These are phyloP conservation scores for Smutsia gigantea DNA, from an alignment of 2,797 vertebrate genomes.

Conservation along the genomic window DNA sequence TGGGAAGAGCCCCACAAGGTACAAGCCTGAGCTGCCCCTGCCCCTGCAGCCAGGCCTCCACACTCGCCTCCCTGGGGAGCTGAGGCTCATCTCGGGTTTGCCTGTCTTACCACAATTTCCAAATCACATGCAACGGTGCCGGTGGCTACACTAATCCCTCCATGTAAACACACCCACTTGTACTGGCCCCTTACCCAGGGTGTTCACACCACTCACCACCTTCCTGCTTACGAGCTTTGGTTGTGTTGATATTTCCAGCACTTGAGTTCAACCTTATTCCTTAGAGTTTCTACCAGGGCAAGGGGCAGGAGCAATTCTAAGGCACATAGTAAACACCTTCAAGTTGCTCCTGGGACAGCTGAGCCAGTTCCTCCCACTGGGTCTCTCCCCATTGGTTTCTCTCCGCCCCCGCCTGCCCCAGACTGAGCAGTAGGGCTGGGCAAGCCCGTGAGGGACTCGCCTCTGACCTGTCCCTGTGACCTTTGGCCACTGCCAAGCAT, in stretches of 20 bases:
- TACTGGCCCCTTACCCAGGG: neutral
- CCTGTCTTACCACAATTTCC: no score
- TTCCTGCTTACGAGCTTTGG: no score
- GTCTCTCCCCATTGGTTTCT: neutral
- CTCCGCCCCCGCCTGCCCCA: neutral
- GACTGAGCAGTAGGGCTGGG: neutral
- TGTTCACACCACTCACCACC: neutral
- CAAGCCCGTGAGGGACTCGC: fast-evolving
- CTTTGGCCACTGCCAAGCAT: neutral
- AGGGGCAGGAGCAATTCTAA: neutral
- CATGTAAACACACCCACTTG: fast-evolving
- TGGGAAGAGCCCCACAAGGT: neutral
- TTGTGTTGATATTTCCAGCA: no score
- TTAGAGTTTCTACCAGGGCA: neutral
- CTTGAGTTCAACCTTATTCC: neutral
- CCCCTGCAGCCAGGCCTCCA: no score
- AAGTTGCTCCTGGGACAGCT: neutral
- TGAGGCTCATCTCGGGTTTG: fast-evolving
- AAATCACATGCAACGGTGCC: fast-evolving
- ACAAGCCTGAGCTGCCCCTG: no score
- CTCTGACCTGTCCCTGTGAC: neutral
- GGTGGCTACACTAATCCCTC: neutral
- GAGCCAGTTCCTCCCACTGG: no score
- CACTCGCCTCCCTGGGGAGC: fast-evolving
- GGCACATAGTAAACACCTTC: no score